Evolutionary conservation across 2,888 invertebrate species (phyloP).

Genomic region (Caradrina kadenii): DNA sequence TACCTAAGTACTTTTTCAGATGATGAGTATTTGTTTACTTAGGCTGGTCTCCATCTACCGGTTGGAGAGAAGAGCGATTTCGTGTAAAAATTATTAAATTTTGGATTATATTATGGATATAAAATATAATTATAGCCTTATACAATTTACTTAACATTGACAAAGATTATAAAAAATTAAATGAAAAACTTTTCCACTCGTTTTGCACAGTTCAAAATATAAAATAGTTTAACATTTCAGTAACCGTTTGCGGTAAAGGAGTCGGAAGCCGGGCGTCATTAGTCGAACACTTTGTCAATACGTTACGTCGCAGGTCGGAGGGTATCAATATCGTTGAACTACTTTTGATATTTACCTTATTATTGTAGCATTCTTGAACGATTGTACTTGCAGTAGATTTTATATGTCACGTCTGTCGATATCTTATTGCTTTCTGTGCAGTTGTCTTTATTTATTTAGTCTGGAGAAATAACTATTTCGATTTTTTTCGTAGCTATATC

Average conservation of each 20-base stretch:
- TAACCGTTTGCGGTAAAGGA: neutral
- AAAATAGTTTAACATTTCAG: neutral
- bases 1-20: too few relatives aligned
- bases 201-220: too few relatives aligned
- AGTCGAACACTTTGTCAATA: constrained; percentile 16
- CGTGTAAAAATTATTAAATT: too few relatives aligned
- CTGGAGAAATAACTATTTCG: neutral
- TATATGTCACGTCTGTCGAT: neutral
- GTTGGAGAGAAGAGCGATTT: too few relatives aligned
- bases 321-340: constrained; percentile 10
- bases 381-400: neutral
- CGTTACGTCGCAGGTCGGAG: constrained; percentile 12
- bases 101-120: too few relatives aligned
- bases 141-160: too few relatives aligned
- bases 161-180: too few relatives aligned
- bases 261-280: neutral
- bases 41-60: too few relatives aligned
- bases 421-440: neutral
- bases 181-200: too few relatives aligned
- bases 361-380: neutral
- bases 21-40: too few relatives aligned
- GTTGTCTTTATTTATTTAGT: neutral
- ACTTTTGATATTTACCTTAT: constrained; percentile 5
- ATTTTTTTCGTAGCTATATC: neutral
- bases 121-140: too few relatives aligned